phyloP scores from a whole-genome alignment of 2,113 vertebrate genomes.

The Argyrosomus japonicus region DNA sequence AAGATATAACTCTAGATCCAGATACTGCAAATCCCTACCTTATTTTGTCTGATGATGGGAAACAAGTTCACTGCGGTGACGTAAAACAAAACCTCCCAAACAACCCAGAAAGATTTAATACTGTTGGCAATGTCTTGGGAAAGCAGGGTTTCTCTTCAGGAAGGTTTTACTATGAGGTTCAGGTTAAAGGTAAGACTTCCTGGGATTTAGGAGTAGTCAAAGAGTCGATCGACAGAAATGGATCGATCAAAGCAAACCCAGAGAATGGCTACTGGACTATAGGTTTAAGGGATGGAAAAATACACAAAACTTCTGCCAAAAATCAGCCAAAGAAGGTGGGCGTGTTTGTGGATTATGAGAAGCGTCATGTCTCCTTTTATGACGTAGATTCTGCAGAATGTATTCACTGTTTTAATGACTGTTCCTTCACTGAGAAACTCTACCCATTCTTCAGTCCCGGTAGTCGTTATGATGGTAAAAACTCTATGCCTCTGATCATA shows the following conservation, averaged over 20 bases:
- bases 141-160: constrained; percentile 50
- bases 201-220: constrained; percentile 59
- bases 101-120: constrained; percentile 21
- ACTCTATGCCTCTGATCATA: background rate
- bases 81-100: background rate
- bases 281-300: background rate
- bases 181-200: constrained; percentile 39
- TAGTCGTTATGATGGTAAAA: background rate
- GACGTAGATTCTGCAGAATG: background rate
- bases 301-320: background rate
- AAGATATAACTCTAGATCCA: constrained; percentile 55
- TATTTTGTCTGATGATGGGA: constrained; percentile 28
- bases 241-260: accelerated
- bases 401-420: background rate
- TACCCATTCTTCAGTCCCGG: background rate
- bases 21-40: constrained; percentile 39
- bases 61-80: constrained; percentile 12
- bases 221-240: constrained; percentile 42
- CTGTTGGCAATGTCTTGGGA: constrained; percentile 21
- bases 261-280: constrained; percentile 32
- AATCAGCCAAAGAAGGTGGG: constrained; percentile 30
- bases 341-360: constrained; percentile 26
- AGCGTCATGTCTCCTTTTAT: constrained; percentile 4
- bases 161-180: constrained; percentile 59
- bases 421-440: constrained; percentile 18